Evolutionary conservation across 1,140 invertebrate genomes (phyloP).

Genomic region (Zophobas atratus): DNA sequence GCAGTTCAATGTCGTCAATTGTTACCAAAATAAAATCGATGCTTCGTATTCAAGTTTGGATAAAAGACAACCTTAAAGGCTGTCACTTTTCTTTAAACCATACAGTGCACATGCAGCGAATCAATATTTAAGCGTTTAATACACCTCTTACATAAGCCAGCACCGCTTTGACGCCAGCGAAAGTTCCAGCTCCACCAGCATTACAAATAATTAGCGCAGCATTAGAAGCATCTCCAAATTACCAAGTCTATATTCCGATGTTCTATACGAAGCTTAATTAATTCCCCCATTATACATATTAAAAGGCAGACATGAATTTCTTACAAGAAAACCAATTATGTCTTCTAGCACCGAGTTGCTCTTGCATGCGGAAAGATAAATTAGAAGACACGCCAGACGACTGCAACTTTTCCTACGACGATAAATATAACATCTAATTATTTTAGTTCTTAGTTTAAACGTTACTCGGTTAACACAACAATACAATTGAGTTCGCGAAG

Average conservation of each 20-base stretch:
- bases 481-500: constrained; percentile 38
- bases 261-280: constrained; percentile 16
- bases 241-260: constrained; percentile 3
- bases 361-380: constrained; percentile 40
- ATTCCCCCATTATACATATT: constrained; percentile 30
- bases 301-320: constrained; percentile 41
- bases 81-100: too few relatives aligned
- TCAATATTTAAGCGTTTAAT: not conserved
- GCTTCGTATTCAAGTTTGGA: not conserved
- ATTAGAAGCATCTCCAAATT: not conserved
- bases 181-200: too few relatives aligned
- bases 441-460: constrained; percentile 41
- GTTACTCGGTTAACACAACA: constrained; percentile 40
- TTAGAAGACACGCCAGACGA: constrained; percentile 41
- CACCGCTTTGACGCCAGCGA: too few relatives aligned
- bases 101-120: too few relatives aligned
- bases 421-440: constrained; percentile 44
- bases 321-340: constrained; percentile 34
- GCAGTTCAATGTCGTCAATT: not conserved
- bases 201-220: not conserved
- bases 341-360: constrained; percentile 23
- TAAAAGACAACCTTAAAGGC: not conserved
- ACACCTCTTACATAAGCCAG: not conserved
- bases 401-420: constrained; percentile 40
- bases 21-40: not conserved